These are phyloP conservation scores for Solenopsis fugax DNA, from an alignment of 1,140 invertebrate genomes.

Conservation along the genomic window DNA sequence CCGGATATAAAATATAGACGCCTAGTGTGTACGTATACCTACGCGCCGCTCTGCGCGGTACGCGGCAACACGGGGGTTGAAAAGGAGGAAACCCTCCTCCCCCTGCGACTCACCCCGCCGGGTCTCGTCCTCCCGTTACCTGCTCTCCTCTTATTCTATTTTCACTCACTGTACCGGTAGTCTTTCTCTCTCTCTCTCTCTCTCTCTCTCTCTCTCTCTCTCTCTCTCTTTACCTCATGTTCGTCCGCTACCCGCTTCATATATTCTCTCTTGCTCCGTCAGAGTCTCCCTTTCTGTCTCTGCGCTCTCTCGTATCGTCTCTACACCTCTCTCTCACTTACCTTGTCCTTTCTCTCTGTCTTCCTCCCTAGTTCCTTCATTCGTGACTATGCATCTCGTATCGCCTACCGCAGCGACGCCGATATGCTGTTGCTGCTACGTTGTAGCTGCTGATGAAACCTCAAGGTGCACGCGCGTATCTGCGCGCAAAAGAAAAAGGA, in stretches of 20 bases:
- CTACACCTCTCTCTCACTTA: slow-evolving; percentile 13
- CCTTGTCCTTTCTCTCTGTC: slow-evolving; percentile 21
- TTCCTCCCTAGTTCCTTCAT: slow-evolving; percentile 39
- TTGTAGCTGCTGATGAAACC: slow-evolving; percentile 50
- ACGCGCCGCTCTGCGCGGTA: slow-evolving; percentile 63
- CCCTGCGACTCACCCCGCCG: slow-evolving; percentile 13
- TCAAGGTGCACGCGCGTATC: slow-evolving; percentile 31
- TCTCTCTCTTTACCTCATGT: slow-evolving; percentile 1
- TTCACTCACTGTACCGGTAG: slow-evolving; percentile 53
- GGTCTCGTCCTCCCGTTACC: slow-evolving; percentile 48
- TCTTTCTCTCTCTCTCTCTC: slow-evolving; percentile 22
- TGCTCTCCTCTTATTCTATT: slow-evolving; percentile 58
- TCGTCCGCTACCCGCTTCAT: not conserved
- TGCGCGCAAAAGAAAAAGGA: slow-evolving; percentile 33
- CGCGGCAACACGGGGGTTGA: slow-evolving; percentile 61
- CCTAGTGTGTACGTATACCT: slow-evolving; percentile 73
- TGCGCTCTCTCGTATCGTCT: not conserved
- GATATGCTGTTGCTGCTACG: slow-evolving; percentile 39
- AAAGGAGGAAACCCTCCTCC: slow-evolving; percentile 70
- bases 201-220: slow-evolving; percentile 35
- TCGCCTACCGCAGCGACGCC: slow-evolving; percentile 48
- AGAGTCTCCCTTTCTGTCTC: slow-evolving; percentile 33
- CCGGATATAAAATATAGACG: slow-evolving; percentile 81
- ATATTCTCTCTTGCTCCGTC: slow-evolving; percentile 37
- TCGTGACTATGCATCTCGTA: slow-evolving; percentile 58